These are phyloP conservation scores for Silurus aristotelis DNA, from an alignment of 2,797 vertebrate species.

Conservation along the genomic window DNA sequence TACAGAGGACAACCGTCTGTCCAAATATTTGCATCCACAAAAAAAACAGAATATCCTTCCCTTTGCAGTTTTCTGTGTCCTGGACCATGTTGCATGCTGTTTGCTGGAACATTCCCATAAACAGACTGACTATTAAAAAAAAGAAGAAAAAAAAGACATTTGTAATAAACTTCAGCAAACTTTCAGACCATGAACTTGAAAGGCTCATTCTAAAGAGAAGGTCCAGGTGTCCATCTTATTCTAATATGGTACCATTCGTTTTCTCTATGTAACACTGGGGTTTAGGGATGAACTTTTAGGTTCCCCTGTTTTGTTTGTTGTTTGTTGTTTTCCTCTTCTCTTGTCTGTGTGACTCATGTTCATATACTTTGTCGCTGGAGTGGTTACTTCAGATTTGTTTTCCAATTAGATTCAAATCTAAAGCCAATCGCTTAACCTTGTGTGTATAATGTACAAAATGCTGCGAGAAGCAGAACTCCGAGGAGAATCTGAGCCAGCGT, in stretches of 20 bases:
- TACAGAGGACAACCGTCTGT: conserved; percentile 18
- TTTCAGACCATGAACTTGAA: conserved; percentile 25
- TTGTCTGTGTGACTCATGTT: conserved; percentile 60
- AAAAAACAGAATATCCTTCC: not conserved
- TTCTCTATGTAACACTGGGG: conserved; percentile 45
- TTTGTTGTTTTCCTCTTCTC: conserved; percentile 43
- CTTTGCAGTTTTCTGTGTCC: not conserved
- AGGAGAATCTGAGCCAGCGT: conserved; percentile 76
- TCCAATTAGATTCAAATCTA: conserved; percentile 65
- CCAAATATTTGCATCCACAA: not conserved
- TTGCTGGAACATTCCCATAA: conserved; percentile 51
- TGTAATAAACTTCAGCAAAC: conserved; percentile 11
- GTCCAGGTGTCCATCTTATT: conserved; percentile 42
- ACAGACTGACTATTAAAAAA: conserved; percentile 48
- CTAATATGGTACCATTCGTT: conserved; percentile 67
- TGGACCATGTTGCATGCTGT: conserved; percentile 39
- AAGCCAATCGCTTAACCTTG: conserved; percentile 74
- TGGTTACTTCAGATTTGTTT: conserved; percentile 33
- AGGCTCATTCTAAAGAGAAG: conserved; percentile 13
- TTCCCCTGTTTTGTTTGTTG: conserved; percentile 1
- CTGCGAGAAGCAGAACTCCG: conserved; percentile 66
- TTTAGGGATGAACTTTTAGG: not conserved
- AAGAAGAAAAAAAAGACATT: conserved; percentile 22
- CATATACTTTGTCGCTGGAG: not conserved
- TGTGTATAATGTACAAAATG: conserved; percentile 85